Percentiles rank a stretch among this genome's conserved stretches.
Conservation (phyloP, 2,888 invertebrate genomes). For the Cerastis rubricosa region DNA sequence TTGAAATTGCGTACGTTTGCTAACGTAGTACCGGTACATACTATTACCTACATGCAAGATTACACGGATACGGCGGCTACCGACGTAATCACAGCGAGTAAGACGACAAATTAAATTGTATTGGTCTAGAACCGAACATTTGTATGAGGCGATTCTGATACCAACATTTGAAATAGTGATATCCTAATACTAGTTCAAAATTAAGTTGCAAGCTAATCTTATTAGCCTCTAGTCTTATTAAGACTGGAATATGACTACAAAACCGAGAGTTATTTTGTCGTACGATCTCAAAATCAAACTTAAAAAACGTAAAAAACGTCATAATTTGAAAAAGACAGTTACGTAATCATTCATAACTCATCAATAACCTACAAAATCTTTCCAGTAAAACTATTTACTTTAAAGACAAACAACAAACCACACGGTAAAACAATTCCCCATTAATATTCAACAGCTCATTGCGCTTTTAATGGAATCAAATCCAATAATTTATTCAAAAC, state of each 20-base stretch:
- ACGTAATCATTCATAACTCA: not conserved
- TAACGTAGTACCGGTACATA: slow-evolving; percentile 36
- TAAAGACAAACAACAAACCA: slow-evolving; percentile 10
- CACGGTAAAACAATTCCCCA: slow-evolving; percentile 8
- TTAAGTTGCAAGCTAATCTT: not conserved
- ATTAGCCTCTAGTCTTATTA: no score
- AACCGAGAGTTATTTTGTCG: not conserved
- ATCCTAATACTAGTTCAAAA: not conserved
- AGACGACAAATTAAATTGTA: slow-evolving; percentile 30
- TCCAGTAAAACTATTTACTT: not conserved
- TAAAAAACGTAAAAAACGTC: not conserved
- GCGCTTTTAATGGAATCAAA: slow-evolving; percentile 55
- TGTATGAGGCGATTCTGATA: not conserved
- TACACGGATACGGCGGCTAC: slow-evolving; percentile 28
- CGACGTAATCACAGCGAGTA: slow-evolving; percentile 11
- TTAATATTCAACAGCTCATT: slow-evolving; percentile 47
- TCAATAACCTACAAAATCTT: no score
- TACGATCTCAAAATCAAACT: not conserved
- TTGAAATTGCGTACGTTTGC: slow-evolving; percentile 64
- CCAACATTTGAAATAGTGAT: not conserved
- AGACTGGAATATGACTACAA: not conserved
- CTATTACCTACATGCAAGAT: slow-evolving; percentile 29
- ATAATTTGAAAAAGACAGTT: not conserved
- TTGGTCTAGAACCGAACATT: not conserved
- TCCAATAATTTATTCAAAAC: slow-evolving; percentile 53